These are phyloP conservation scores for Chlorospingus flavigularis DNA, from an alignment of 2,797 vertebrate species.

Conservation along the genomic window DNA sequence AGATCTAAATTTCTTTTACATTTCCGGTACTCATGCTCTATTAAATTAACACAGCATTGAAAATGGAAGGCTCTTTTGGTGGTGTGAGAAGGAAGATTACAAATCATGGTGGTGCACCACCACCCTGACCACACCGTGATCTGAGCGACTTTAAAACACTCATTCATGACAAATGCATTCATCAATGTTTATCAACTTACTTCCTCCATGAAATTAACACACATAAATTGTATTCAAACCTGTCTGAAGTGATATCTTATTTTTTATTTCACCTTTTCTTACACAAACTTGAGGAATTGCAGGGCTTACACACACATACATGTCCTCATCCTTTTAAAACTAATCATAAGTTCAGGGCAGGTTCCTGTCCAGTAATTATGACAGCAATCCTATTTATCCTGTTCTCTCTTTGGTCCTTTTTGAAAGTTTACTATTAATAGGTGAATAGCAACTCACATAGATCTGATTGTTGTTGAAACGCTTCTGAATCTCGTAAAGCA, in stretches of 20 bases:
- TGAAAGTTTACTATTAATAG: neutral
- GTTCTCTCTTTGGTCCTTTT: neutral
- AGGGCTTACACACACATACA: neutral
- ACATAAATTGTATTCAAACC: neutral
- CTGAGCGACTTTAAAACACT: neutral
- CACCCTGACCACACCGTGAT: fast-evolving
- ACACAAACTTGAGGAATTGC: neutral
- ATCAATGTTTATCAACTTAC: neutral
- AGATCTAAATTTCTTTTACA: neutral
- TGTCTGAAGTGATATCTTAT: neutral
- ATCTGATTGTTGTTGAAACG: conserved; percentile 94
- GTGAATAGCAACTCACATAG: conserved; percentile 81
- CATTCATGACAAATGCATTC: neutral
- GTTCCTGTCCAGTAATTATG: neutral
- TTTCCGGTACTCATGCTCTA: neutral
- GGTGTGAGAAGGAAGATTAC: neutral
- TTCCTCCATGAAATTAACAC: neutral
- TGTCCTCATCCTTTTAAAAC: neutral
- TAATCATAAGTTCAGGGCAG: fast-evolving
- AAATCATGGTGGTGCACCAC: neutral
- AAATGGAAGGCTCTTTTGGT: neutral
- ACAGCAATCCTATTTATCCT: neutral
- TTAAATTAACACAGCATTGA: neutral
- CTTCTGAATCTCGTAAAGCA: conserved; percentile 97
- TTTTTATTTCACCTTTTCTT: neutral